A percentile compares a stretch with the other conserved stretches of the same genome.
phyloP scores from a whole-genome alignment of 2,888 invertebrate species.

The Spialia ferax region DNA sequence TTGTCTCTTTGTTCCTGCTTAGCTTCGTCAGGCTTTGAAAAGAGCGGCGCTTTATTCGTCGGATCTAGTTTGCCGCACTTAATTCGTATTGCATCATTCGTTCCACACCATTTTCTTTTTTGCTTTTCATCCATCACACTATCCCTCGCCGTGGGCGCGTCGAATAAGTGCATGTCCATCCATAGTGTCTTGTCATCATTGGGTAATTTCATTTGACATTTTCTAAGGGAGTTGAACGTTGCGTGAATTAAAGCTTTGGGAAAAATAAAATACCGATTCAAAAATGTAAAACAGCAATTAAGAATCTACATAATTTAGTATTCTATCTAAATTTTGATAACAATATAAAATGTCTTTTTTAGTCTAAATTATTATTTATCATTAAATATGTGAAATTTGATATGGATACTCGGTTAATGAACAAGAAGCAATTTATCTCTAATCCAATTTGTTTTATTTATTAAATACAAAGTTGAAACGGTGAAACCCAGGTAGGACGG shows the following conservation, averaged over 20 bases:
- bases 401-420: background rate
- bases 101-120: conserved; percentile 69
- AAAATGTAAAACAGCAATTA: too few relatives aligned
- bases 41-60: conserved; percentile 70
- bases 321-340: background rate
- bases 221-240: too few relatives aligned
- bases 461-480: conserved; percentile 14
- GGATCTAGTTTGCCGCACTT: conserved; percentile 78
- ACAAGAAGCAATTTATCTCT: background rate
- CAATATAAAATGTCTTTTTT: background rate
- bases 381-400: background rate
- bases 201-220: too few relatives aligned
- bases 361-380: background rate
- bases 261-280: too few relatives aligned
- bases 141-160: conserved; percentile 52
- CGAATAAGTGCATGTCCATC: conserved; percentile 42
- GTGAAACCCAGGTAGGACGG: conserved; percentile 25
- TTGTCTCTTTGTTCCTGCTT: conserved; percentile 78
- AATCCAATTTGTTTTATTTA: conserved; percentile 14
- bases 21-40: conserved; percentile 71
- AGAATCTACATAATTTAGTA: too few relatives aligned
- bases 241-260: too few relatives aligned
- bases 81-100: conserved; percentile 77
- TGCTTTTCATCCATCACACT: conserved; percentile 59
- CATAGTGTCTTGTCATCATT: conserved; percentile 47